Percentiles rank a stretch among this genome's conserved stretches.
Evolutionary conservation across 2,797 vertebrate species (phyloP).

Genomic region (Rhynchonycteris naso): DNA sequence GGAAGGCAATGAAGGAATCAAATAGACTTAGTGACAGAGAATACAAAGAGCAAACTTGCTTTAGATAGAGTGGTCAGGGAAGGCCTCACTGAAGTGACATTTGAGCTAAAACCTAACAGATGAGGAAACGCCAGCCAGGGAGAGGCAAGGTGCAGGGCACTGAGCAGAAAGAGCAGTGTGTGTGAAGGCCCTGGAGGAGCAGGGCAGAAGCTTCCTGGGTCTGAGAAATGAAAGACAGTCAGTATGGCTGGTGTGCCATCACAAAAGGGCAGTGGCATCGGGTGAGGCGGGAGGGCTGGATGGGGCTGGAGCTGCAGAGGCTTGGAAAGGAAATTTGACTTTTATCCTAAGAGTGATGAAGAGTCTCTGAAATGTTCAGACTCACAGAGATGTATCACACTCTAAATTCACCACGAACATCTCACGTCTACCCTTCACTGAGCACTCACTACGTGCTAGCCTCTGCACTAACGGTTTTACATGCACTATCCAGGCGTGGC

Average conservation of each 20-base stretch:
- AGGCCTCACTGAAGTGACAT: background rate
- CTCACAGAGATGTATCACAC: background rate
- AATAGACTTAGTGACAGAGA: background rate
- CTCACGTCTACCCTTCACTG: too few species aligned
- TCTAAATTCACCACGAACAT: background rate
- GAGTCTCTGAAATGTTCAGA: background rate
- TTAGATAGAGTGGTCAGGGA: background rate
- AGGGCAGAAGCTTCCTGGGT: background rate
- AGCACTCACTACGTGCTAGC: background rate
- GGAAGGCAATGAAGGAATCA: background rate
- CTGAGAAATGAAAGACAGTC: background rate
- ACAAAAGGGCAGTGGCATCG: background rate
- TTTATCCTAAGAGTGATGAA: background rate
- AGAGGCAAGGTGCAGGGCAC: background rate
- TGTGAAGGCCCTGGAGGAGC: background rate
- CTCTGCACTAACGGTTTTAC: background rate
- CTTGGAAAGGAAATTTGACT: background rate
- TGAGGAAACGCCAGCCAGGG: background rate
- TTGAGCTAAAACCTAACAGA: background rate
- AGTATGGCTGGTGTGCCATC: background rate
- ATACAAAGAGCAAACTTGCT: background rate
- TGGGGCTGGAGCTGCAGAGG: background rate
- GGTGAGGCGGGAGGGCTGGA: background rate
- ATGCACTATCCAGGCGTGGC: rapidly evolving
- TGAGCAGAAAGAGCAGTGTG: background rate